A percentile compares a stretch with the other conserved stretches of the same genome.
Conservation (phyloP, 2,113 vertebrate species). For the Semicossyphus pulcher region DNA sequence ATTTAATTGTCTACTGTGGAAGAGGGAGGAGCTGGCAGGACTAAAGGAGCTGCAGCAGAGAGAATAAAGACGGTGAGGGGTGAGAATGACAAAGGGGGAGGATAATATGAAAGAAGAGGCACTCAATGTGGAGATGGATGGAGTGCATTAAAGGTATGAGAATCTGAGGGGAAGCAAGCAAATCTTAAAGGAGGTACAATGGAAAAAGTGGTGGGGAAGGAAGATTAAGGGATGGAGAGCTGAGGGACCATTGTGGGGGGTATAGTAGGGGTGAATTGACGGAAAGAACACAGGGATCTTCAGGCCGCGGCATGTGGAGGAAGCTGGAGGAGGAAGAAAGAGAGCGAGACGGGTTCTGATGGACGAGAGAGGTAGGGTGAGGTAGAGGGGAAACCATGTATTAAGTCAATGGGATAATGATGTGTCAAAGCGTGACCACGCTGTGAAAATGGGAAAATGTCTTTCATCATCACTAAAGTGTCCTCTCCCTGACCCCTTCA, state of each 20-base stretch:
- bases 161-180: slow-evolving; percentile 27
- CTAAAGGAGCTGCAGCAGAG: slow-evolving; percentile 9
- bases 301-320: slow-evolving; percentile 13
- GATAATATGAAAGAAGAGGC: slow-evolving; percentile 50
- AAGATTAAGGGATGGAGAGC: slow-evolving; percentile 44
- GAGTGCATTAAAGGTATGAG: slow-evolving; percentile 53
- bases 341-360: slow-evolving; percentile 25
- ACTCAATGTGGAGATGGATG: slow-evolving; percentile 48
- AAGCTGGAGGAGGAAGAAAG: slow-evolving; percentile 15
- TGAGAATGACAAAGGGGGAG: slow-evolving; percentile 39
- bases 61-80: slow-evolving; percentile 37
- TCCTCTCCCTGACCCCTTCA: slow-evolving; percentile 80
- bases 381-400: slow-evolving; percentile 67
- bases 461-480: slow-evolving; percentile 82
- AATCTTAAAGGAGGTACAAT: slow-evolving; percentile 34
- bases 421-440: slow-evolving; percentile 79
- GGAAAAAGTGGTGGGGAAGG: slow-evolving; percentile 41
- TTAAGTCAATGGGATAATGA: slow-evolving; percentile 81
- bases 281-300: slow-evolving; percentile 23
- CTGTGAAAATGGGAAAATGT: slow-evolving; percentile 80
- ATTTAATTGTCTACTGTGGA: slow-evolving; percentile 26
- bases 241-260: slow-evolving; percentile 12
- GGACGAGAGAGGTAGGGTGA: slow-evolving; percentile 49
- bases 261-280: slow-evolving; percentile 4
- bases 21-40: slow-evolving; percentile 7